Evolutionary conservation across 2,888 invertebrate genomes (phyloP).

Genomic region (Tromatobia lineatoria): DNA sequence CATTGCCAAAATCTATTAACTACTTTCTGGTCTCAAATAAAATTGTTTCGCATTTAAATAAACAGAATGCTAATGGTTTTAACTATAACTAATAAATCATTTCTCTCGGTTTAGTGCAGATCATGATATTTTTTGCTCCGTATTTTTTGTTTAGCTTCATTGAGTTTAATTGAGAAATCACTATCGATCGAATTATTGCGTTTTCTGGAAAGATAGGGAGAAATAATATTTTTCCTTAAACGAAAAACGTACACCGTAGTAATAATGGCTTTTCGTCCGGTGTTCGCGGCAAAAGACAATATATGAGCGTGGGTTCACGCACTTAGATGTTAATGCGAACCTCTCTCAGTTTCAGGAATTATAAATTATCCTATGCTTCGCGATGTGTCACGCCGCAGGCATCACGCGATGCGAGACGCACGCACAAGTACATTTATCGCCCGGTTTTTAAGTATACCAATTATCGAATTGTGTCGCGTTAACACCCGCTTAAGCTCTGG

Average conservation of each 20-base stretch:
- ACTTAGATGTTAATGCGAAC: conserved; percentile 35
- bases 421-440: conserved; percentile 36
- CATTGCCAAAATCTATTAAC: too few species aligned
- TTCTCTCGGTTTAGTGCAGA: too few species aligned
- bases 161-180: background rate
- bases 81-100: too few species aligned
- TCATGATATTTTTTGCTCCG: too few species aligned
- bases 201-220: background rate
- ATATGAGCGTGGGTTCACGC: conserved; percentile 47
- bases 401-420: conserved; percentile 14
- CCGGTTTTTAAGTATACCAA: conserved; percentile 60
- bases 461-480: conserved; percentile 70
- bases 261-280: conserved; percentile 8
- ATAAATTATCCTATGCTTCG: conserved; percentile 42
- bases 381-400: conserved; percentile 9
- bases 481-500: conserved; percentile 22
- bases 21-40: too few species aligned
- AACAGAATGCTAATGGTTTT: too few species aligned
- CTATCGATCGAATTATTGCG: background rate
- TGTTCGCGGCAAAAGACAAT: conserved; percentile 39
- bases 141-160: background rate
- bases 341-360: conserved; percentile 52
- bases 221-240: background rate
- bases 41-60: too few species aligned
- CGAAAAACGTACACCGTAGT: background rate